Evolutionary conservation across 2,797 vertebrate species (phyloP).

Genomic region (Sebastes flavidus): DNA sequence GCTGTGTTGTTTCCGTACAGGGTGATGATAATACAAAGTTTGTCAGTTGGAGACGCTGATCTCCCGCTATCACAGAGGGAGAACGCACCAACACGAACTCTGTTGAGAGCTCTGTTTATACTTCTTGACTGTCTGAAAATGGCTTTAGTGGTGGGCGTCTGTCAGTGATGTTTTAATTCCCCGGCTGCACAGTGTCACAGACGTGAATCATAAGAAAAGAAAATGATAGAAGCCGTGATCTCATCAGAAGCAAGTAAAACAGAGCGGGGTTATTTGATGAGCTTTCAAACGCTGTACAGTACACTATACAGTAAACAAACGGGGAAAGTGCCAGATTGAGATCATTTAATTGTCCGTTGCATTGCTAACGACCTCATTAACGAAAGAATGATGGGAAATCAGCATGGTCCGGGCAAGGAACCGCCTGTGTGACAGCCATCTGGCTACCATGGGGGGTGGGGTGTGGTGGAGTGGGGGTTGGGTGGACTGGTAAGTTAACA

Average conservation of each 20-base stretch:
- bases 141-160: constrained; percentile 29
- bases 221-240: background rate
- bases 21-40: constrained; percentile 52
- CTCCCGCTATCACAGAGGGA: constrained; percentile 40
- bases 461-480: constrained; percentile 5
- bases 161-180: constrained; percentile 36
- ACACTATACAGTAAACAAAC: constrained; percentile 59
- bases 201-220: constrained; percentile 2
- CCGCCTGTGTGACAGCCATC: constrained; percentile 83
- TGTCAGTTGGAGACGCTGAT: constrained; percentile 35
- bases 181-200: background rate
- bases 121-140: constrained; percentile 34
- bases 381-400: constrained; percentile 82
- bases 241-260: constrained; percentile 1
- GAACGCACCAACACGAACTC: constrained; percentile 21
- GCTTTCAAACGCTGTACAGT: constrained; percentile 13
- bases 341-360: constrained; percentile 82
- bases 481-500: constrained; percentile 56
- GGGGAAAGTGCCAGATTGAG: constrained; percentile 75
- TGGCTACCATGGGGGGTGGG: constrained; percentile 68
- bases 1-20: constrained; percentile 51
- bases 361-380: constrained; percentile 86
- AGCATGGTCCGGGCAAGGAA: constrained; percentile 75
- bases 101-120: constrained; percentile 49
- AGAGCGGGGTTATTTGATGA: background rate